Evolutionary conservation across 2,113 vertebrate genomes (phyloP).

Genomic region (Lophochroa leadbeateri): DNA sequence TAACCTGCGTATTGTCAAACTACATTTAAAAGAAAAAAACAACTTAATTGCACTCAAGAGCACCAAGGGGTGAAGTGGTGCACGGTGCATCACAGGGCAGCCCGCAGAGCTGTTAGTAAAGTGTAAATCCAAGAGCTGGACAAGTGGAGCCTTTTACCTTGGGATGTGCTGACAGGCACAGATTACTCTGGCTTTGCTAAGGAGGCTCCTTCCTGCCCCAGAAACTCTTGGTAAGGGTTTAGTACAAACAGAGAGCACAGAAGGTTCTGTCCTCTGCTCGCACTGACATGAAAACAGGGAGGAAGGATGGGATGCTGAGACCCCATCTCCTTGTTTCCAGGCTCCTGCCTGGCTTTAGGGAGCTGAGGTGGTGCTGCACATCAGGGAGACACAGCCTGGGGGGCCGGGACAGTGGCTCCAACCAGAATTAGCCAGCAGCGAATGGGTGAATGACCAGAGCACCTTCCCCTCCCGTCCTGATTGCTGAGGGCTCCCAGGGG

Average conservation of each 20-base stretch:
- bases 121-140: constrained; percentile 20
- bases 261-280: not conserved
- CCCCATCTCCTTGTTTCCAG: not conserved
- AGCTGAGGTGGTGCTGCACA: not conserved
- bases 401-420: not conserved
- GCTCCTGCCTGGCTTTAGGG: not conserved
- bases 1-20: constrained; percentile 45
- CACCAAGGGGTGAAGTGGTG: not conserved
- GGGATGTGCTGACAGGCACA: not conserved
- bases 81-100: not conserved
- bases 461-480: not conserved
- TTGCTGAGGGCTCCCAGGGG: not conserved
- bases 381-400: not conserved
- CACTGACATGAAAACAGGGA: not conserved
- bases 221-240: not conserved
- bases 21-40: not conserved
- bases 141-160: not conserved
- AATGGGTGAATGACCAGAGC: not conserved
- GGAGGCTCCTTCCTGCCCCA: not conserved
- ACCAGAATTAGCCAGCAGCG: not conserved
- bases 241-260: not conserved
- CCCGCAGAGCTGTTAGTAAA: not conserved
- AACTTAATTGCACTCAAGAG: constrained; percentile 38
- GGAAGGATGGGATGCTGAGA: not conserved
- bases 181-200: not conserved